phyloP scores from a whole-genome alignment of 2,888 invertebrate species.

The Cistogaster globosa region DNA sequence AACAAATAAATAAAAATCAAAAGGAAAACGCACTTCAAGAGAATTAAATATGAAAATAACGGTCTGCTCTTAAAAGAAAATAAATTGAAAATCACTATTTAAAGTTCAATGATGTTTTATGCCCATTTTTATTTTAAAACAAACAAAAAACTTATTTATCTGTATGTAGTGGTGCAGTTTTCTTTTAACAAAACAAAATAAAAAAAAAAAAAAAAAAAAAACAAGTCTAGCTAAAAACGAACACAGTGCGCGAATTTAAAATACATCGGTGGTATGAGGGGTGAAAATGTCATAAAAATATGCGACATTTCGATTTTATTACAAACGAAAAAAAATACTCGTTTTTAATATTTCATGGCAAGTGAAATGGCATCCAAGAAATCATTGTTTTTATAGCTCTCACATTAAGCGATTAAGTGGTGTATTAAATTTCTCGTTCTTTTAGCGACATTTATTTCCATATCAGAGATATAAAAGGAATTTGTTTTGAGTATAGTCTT shows the following conservation, averaged over 20 bases:
- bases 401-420: neutral
- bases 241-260: slow-evolving; percentile 2
- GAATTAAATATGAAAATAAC: slow-evolving; percentile 13
- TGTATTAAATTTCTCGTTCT: neutral
- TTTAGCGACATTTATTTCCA: slow-evolving; percentile 7
- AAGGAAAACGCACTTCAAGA: slow-evolving; percentile 2
- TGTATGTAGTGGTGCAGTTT: slow-evolving; percentile 61
- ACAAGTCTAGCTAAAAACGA: slow-evolving; percentile 33
- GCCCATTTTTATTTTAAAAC: slow-evolving; percentile 16
- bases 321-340: slow-evolving; percentile 73
- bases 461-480: no score
- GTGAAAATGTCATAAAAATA: slow-evolving; percentile 83
- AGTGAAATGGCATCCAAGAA: slow-evolving; percentile 34
- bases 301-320: slow-evolving; percentile 84
- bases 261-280: slow-evolving; percentile 32
- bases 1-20: slow-evolving; percentile 5
- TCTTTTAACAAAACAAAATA: slow-evolving; percentile 74
- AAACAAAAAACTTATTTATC: no score
- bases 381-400: slow-evolving; percentile 35
- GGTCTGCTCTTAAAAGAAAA: slow-evolving; percentile 39
- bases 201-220: no score
- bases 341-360: slow-evolving; percentile 28
- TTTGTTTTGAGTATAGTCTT: neutral
- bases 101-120: slow-evolving; percentile 67
- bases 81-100: slow-evolving; percentile 64